These are phyloP conservation scores for Valencia hispanica DNA, from an alignment of 2,797 vertebrate species.

Conservation along the genomic window DNA sequence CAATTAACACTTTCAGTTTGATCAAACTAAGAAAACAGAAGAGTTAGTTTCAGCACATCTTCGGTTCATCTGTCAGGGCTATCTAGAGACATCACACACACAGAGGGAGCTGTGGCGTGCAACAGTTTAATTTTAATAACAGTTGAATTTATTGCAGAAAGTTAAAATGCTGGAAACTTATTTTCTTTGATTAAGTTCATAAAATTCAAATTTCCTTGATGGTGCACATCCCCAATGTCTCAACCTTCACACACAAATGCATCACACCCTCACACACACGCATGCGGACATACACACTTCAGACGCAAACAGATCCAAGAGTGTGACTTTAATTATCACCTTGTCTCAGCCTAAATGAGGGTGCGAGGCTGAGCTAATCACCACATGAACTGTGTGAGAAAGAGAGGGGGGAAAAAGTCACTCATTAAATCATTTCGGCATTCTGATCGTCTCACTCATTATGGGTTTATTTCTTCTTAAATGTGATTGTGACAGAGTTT, in stretches of 20 bases:
- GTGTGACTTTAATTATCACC: conserved; percentile 94
- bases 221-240: background rate
- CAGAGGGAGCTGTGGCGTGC: background rate
- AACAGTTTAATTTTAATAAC: background rate
- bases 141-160: background rate
- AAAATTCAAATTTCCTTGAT: background rate
- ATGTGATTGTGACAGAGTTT: conserved; percentile 12
- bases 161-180: background rate
- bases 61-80: background rate
- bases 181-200: background rate
- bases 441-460: background rate
- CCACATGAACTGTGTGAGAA: conserved; percentile 66
- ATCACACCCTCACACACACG: conserved; percentile 9
- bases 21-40: background rate
- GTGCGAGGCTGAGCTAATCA: conserved; percentile 83
- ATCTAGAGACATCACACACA: background rate
- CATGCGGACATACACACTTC: conserved; percentile 31
- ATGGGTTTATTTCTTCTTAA: background rate
- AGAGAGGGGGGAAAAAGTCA: conserved; percentile 6
- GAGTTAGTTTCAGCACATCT: background rate
- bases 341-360: conserved; percentile 89
- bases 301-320: conserved; percentile 75
- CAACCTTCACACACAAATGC: background rate
- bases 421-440: conserved; percentile 36
- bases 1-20: background rate